Percentiles rank a stretch among this genome's conserved stretches.
phyloP scores from a whole-genome alignment of 2,888 invertebrate species.

The Mesopsocus fuscifrons region DNA sequence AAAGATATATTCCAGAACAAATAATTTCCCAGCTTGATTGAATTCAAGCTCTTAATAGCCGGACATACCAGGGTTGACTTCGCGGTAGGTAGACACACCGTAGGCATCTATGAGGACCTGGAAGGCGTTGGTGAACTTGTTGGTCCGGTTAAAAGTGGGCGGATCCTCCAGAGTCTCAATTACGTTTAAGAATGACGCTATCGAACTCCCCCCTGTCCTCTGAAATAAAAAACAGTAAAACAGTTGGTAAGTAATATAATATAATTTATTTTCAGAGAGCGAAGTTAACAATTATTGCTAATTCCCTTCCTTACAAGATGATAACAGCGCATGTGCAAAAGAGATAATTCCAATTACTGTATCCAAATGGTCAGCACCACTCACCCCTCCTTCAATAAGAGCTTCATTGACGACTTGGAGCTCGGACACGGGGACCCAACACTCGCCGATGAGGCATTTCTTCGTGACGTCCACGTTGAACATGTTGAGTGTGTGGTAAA shows the following conservation, averaged over 20 bases:
- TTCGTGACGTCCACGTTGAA: conserved; percentile 82
- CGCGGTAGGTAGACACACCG: conserved; percentile 80
- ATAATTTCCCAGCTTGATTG: neutral
- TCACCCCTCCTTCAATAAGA: conserved; percentile 59
- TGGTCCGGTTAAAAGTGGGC: conserved; percentile 81
- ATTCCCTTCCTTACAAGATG: neutral
- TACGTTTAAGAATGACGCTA: conserved; percentile 82
- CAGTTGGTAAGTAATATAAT: neutral
- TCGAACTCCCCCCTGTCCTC: conserved; percentile 62
- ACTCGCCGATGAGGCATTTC: conserved; percentile 77
- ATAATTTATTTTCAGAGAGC: too few relatives aligned
- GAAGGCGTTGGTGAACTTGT: conserved; percentile 83
- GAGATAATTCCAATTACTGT: too few relatives aligned
- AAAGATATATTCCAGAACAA: too few relatives aligned
- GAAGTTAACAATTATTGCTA: too few relatives aligned
- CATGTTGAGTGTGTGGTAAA: conserved; percentile 82
- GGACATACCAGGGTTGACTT: conserved; percentile 70
- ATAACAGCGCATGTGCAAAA: neutral
- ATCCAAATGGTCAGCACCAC: too few relatives aligned
- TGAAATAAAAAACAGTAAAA: conserved; percentile 20
- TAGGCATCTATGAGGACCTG: conserved; percentile 87
- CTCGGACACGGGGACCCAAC: conserved; percentile 65
- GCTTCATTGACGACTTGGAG: conserved; percentile 54
- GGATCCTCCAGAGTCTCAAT: conserved; percentile 64
- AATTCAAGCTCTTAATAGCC: too few relatives aligned